A percentile compares a stretch with the other conserved stretches of the same genome.
Evolutionary conservation across 2,113 vertebrate species (phyloP).

Genomic region (Labeo catla): DNA sequence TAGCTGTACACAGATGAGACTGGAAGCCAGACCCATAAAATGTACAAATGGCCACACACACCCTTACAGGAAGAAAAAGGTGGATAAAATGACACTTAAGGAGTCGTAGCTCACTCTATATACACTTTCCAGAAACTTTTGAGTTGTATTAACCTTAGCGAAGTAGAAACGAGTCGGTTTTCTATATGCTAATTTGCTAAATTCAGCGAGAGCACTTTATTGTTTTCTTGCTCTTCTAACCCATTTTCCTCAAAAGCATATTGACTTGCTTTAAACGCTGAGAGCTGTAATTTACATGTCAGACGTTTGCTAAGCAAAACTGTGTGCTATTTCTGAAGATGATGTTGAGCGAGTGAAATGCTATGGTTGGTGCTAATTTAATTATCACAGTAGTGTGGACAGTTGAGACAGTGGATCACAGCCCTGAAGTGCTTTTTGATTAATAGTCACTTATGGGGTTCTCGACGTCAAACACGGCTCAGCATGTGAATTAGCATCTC

Average conservation of each 20-base stretch:
- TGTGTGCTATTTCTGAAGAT: constrained; percentile 15
- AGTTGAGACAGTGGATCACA: constrained; percentile 31
- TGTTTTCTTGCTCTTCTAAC: neutral
- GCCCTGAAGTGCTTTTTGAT: constrained; percentile 43
- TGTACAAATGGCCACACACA: too few species aligned
- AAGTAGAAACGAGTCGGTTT: neutral
- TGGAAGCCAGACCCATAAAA: too few species aligned
- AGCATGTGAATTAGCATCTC: constrained; percentile 46
- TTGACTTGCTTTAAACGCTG: constrained; percentile 8
- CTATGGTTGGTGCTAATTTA: constrained; percentile 20
- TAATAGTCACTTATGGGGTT: constrained; percentile 43
- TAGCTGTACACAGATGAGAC: too few species aligned
- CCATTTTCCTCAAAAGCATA: constrained; percentile 26
- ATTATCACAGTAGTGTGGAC: constrained; percentile 37
- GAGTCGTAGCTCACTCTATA: neutral
- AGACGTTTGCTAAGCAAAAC: constrained; percentile 17
- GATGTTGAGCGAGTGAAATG: neutral
- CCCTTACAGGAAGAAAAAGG: too few species aligned
- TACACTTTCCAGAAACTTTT: neutral
- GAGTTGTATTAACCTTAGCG: neutral
- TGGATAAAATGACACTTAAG: neutral
- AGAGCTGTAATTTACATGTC: constrained; percentile 17
- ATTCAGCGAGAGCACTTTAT: neutral
- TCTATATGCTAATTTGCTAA: neutral
- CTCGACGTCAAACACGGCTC: constrained; percentile 30